Conservation (phyloP, 2,797 vertebrate species). For the Gephyroberyx darwinii region DNA sequence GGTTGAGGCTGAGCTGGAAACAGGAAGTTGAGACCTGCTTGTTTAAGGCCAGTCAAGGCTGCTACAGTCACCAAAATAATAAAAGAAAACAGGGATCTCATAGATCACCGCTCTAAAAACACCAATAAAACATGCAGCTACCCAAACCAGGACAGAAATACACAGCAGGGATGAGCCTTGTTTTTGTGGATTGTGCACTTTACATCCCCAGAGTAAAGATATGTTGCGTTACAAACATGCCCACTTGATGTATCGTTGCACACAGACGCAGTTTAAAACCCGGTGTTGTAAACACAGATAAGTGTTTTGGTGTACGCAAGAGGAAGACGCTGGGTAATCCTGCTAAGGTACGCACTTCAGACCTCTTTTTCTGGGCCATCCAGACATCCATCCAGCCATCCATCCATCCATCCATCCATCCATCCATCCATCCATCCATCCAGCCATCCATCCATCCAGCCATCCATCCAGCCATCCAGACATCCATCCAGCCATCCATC, state of each 20-base stretch:
- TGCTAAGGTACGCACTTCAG: slow-evolving; percentile 47
- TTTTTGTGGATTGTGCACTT: slow-evolving; percentile 14
- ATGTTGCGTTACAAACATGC: background rate
- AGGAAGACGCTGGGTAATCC: slow-evolving; percentile 48
- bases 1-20: no score
- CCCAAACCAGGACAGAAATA: slow-evolving; percentile 21
- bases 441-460: slow-evolving; percentile 26
- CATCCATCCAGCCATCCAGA: slow-evolving; percentile 23
- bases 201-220: slow-evolving; percentile 22
- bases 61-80: background rate
- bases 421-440: slow-evolving; percentile 34
- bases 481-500: slow-evolving; percentile 33
- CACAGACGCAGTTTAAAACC: slow-evolving; percentile 17
- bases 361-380: slow-evolving; percentile 38
- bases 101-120: no score
- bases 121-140: no score
- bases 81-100: no score
- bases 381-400: slow-evolving; percentile 44
- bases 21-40: no score
- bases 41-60: no score
- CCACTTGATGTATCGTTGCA: slow-evolving; percentile 6
- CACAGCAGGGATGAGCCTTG: slow-evolving; percentile 22
- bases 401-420: slow-evolving; percentile 25
- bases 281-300: slow-evolving; percentile 34
- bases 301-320: slow-evolving; percentile 47